Evolutionary conservation across 2,888 invertebrate species (phyloP).

Genomic region (Sinhomidia bicolor): DNA sequence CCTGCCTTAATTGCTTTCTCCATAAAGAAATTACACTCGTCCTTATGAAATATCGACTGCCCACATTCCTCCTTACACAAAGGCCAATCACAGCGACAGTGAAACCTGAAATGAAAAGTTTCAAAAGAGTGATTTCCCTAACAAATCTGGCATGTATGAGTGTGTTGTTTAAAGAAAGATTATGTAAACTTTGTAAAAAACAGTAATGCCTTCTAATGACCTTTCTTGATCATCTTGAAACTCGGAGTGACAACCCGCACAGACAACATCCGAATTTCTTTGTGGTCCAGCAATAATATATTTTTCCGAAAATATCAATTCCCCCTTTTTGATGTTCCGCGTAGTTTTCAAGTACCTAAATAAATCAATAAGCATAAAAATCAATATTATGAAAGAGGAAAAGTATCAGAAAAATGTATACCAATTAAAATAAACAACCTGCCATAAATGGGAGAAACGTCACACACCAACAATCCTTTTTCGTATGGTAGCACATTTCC

Average conservation of each 20-base stretch:
- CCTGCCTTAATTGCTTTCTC: slow-evolving; percentile 76
- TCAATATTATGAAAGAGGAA: neutral
- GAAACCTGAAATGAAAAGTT: neutral
- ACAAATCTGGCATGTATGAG: neutral
- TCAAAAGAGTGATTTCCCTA: neutral
- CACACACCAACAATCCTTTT: slow-evolving; percentile 64
- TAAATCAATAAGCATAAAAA: neutral
- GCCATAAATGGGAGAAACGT: slow-evolving; percentile 75
- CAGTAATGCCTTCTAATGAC: too few species aligned
- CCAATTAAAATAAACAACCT: too few species aligned
- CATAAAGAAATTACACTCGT: slow-evolving; percentile 79
- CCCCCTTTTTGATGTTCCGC: slow-evolving; percentile 74
- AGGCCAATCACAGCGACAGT: slow-evolving; percentile 80
- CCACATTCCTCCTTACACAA: slow-evolving; percentile 80
- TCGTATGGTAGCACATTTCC: slow-evolving; percentile 40
- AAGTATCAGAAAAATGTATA: too few species aligned
- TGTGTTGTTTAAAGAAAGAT: too few species aligned
- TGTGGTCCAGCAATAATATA: slow-evolving; percentile 80
- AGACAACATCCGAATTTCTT: slow-evolving; percentile 78
- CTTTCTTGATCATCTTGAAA: slow-evolving; percentile 82
- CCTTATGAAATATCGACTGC: slow-evolving; percentile 76
- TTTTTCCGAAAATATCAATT: slow-evolving; percentile 80
- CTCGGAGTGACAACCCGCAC: slow-evolving; percentile 80
- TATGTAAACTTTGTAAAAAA: too few species aligned
- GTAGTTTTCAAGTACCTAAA: slow-evolving; percentile 75